These are phyloP conservation scores for Idaea biselata DNA, from an alignment of 2,888 invertebrate species.

Conservation along the genomic window DNA sequence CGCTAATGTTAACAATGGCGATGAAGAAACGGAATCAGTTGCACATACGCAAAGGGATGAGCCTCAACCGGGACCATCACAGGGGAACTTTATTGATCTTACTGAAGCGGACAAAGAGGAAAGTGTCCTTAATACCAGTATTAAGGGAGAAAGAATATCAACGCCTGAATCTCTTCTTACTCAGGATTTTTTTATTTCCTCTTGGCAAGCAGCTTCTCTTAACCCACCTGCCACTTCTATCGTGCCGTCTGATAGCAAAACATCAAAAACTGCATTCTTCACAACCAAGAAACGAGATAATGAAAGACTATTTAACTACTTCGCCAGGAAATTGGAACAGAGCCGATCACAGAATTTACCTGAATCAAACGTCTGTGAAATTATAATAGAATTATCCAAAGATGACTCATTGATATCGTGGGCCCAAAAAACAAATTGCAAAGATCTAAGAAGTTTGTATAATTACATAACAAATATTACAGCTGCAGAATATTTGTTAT, in stretches of 20 bases:
- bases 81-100: neutral
- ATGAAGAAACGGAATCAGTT: neutral
- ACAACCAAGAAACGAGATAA: neutral
- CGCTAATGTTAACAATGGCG: neutral
- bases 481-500: too few species aligned
- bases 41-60: neutral
- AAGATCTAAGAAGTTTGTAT: too few species aligned
- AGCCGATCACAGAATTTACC: neutral
- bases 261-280: neutral
- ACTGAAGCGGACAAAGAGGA: neutral
- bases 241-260: neutral
- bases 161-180: neutral
- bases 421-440: too few species aligned
- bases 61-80: neutral
- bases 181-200: neutral
- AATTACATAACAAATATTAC: too few species aligned
- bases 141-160: neutral
- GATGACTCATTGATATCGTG: neutral
- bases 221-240: neutral
- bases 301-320: neutral
- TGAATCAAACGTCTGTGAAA: neutral
- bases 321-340: neutral
- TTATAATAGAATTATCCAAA: neutral
- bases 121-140: neutral
- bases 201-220: neutral